Conservation (phyloP, 2,888 invertebrate species). For the Nephrotoma flavescens region DNA sequence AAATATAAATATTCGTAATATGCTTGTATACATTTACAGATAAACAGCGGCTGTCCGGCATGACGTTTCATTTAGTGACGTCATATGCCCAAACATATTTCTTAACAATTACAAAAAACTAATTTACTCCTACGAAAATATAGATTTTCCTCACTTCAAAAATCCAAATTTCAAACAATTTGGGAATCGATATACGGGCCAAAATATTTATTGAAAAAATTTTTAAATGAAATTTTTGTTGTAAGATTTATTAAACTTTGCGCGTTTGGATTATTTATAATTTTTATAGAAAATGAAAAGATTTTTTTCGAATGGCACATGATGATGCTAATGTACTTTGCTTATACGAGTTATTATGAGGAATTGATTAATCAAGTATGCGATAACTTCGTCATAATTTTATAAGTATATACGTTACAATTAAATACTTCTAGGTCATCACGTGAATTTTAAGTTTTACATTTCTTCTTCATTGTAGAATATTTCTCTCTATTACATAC, state of each 20-base stretch:
- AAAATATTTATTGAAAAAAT: not conserved
- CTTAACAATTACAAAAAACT: too few relatives aligned
- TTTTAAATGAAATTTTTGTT: not conserved
- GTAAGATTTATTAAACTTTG: not conserved
- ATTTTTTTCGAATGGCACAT: not conserved
- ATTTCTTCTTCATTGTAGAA: not conserved
- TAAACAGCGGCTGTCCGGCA: too few relatives aligned
- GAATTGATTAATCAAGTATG: too few relatives aligned
- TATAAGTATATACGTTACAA: not conserved
- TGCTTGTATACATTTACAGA: not conserved
- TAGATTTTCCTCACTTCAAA: not conserved
- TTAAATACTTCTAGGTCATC: not conserved
- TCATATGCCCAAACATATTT: too few relatives aligned
- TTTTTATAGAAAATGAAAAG: not conserved
- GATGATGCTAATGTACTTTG: not conserved
- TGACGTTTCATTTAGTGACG: too few relatives aligned
- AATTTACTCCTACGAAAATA: not conserved
- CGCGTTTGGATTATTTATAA: not conserved
- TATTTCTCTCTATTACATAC: not conserved
- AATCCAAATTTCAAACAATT: not conserved
- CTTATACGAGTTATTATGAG: too few relatives aligned
- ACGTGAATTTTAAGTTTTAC: not conserved
- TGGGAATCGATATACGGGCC: not conserved
- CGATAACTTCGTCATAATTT: too few relatives aligned
- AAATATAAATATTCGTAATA: not conserved